Evolutionary conservation across 2,888 invertebrate genomes (phyloP).

Genomic region (Magallana nippona): DNA sequence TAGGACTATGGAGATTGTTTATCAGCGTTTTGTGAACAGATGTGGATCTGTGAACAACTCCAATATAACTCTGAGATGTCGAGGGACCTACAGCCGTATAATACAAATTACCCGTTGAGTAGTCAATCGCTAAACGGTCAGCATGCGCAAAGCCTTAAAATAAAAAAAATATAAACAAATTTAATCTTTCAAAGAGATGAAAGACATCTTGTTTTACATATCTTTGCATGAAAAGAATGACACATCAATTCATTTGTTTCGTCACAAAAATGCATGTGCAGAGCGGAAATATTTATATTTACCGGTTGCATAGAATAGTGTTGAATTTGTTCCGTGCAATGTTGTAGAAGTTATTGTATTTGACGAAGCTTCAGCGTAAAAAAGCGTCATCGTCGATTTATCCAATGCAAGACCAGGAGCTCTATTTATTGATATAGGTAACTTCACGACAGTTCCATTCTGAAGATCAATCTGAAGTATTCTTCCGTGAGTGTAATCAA

Average conservation of each 20-base stretch:
- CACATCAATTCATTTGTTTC: no score
- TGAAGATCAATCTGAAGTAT: slow-evolving; percentile 1
- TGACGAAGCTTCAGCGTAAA: background rate
- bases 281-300: background rate
- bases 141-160: slow-evolving; percentile 7
- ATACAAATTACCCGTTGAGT: slow-evolving; percentile 19
- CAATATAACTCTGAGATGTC: slow-evolving; percentile 1
- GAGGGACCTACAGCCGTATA: slow-evolving; percentile 2
- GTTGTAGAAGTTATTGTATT: slow-evolving; percentile 2
- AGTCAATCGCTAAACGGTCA: slow-evolving; percentile 29
- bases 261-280: background rate
- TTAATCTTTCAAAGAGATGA: no score
- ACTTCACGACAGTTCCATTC: background rate
- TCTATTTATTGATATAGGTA: background rate
- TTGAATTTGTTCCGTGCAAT: background rate
- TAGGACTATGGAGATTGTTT: slow-evolving; percentile 42
- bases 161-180: background rate
- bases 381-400: background rate
- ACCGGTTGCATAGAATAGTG: background rate
- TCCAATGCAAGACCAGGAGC: background rate
- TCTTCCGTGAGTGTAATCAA: slow-evolving; percentile 6
- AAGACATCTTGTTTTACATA: no score
- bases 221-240: no score
- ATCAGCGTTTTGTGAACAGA: slow-evolving; percentile 42
- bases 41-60: background rate